phyloP scores from a whole-genome alignment of 1,140 invertebrate genomes.

The Chironomus tepperi region DNA sequence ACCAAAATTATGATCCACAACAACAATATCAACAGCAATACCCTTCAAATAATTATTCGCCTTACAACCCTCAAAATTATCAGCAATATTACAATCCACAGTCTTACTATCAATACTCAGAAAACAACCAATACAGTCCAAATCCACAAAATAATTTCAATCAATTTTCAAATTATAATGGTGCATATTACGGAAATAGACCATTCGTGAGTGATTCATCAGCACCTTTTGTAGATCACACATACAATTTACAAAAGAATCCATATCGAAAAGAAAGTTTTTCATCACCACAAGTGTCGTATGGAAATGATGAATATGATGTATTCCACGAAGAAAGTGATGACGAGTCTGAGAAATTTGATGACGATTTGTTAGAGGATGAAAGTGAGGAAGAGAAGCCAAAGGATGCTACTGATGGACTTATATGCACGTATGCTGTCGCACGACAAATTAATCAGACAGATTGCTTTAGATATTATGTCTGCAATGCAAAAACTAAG shows the following conservation, averaged over 20 bases:
- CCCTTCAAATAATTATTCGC: background rate
- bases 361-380: background rate
- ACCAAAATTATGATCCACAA: background rate
- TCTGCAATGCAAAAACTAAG: constrained; percentile 41
- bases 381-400: background rate
- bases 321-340: background rate
- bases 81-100: background rate
- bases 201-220: constrained; percentile 5
- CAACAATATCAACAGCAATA: background rate
- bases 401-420: background rate
- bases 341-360: background rate
- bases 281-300: background rate
- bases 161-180: background rate
- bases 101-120: background rate
- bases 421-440: background rate
- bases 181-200: constrained; percentile 2
- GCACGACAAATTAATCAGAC: constrained; percentile 42
- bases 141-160: background rate
- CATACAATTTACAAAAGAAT: background rate
- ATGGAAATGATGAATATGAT: background rate
- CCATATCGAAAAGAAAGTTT: constrained; percentile 17
- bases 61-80: background rate
- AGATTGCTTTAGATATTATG: constrained; percentile 45
- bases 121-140: background rate
- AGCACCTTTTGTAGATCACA: background rate